Base-by-base conservation (phyloP, 2,888 invertebrate species). In the Cyaniris semiargus region DNA sequence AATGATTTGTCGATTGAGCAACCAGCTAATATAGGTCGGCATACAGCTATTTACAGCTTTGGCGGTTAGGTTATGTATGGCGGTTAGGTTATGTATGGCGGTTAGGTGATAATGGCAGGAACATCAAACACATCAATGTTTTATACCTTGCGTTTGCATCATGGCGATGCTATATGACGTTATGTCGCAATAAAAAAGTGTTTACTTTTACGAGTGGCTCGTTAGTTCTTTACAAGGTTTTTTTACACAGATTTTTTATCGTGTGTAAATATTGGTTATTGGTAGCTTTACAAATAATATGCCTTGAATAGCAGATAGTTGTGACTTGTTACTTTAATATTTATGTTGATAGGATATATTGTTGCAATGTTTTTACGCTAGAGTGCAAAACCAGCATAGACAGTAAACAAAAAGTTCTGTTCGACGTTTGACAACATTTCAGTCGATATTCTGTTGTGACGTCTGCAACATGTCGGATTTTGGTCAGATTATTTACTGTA, bases 221-320 rank as follows among this genome's bases (percentile, higher is more conserved):
- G 66, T 31, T 31, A 66, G 66, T 31, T 66, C 66, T 31, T 66
- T 66, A 66, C 66, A 66, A 31, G 66, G 66, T 31, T 66, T 66
- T 31, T 31, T 66, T 66, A 66, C 27, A 13, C 60, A 60, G 27
- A 27, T 66, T 66, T 66, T 66, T 15, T 13, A 66, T 27, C 15
- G 15, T 18, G 23, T 10, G 27, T 15, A 27, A 66, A 66, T 66
- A 66, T 66, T 66, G 27, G 27, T 31, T 31, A 66, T 66, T 18
- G 27, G 66, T 66, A 66, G 31, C 66, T 60, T 21, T 23, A 21
- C 23, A 23, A 60, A 60, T 23, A 60, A 60, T 60, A 23, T 60
- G 21, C 23, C 13, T 60, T 60, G 7, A 21, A 60, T 60, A 60
- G 4, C 5, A 60, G 23, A 53, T 53, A 53, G 53, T 53, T 53